Conservation (phyloP, 2,888 invertebrate genomes). For the Tenthredo mesomela region DNA sequence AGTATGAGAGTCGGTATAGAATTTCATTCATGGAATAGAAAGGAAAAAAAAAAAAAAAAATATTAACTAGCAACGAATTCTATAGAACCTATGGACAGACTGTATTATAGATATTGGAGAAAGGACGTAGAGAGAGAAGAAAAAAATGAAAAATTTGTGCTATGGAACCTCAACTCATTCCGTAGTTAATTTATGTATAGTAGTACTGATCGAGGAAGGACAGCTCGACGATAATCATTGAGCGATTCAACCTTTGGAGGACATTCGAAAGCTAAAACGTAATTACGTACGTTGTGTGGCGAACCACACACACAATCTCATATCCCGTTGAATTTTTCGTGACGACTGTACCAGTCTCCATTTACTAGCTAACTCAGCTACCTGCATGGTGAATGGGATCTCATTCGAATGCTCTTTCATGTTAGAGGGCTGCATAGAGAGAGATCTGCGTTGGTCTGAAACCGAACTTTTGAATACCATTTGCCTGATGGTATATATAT, state of each 20-base stretch:
- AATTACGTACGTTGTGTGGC: background rate
- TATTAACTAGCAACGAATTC: background rate
- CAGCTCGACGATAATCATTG: background rate
- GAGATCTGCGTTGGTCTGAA: background rate
- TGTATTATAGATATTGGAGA: background rate
- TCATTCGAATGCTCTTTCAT: slow-evolving; percentile 34
- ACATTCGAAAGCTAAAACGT: slow-evolving; percentile 19
- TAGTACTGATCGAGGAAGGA: background rate
- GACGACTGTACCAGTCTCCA: slow-evolving; percentile 62
- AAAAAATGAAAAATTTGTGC: background rate
- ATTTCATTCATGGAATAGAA: background rate
- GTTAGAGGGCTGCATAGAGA: background rate
- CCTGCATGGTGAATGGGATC: slow-evolving; percentile 66
- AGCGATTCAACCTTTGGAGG: slow-evolving; percentile 20
- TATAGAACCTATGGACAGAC: background rate
- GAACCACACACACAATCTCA: slow-evolving; percentile 14
- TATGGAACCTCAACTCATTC: background rate
- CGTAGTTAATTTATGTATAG: background rate
- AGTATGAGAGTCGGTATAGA: background rate
- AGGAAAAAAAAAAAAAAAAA: background rate
- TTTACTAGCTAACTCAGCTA: slow-evolving; percentile 62
- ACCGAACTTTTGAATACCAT: background rate
- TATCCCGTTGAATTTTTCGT: slow-evolving; percentile 54
- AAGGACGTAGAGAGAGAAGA: no score
- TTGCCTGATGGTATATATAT: background rate